A percentile compares a stretch with the other conserved stretches of the same genome.
phyloP scores from a whole-genome alignment of 2,797 vertebrate genomes.

The Poecilia gillii region DNA sequence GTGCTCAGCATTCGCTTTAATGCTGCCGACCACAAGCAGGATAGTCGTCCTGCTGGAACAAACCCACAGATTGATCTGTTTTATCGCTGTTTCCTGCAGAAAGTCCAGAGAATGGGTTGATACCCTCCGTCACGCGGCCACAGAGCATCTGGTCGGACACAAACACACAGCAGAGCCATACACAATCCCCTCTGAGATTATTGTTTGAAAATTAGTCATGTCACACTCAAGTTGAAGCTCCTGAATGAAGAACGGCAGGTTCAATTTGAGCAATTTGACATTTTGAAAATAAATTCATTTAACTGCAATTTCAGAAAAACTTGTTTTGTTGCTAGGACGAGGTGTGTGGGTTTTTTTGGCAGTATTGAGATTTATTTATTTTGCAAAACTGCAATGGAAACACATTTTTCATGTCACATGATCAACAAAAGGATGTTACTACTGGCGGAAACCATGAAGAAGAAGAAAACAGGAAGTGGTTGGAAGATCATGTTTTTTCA shows the following conservation, averaged over 20 bases:
- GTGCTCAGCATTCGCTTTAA: constrained; percentile 32
- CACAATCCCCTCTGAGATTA: constrained; percentile 32
- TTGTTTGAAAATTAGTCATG: constrained; percentile 63
- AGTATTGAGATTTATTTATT: no score
- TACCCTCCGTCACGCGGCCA: constrained; percentile 26
- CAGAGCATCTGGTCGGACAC: constrained; percentile 1
- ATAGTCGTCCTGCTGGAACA: constrained; percentile 35
- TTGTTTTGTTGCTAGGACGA: no score
- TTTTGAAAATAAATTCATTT: no score
- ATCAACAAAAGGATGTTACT: no score
- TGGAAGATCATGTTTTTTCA: no score
- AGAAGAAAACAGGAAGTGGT: no score
- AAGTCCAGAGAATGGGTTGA: constrained; percentile 39
- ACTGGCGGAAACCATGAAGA: no score
- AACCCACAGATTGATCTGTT: constrained; percentile 47
- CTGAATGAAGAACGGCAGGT: not conserved
- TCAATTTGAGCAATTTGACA: constrained; percentile 29
- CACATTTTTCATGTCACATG: no score
- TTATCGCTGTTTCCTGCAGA: constrained; percentile 40
- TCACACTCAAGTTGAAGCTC: constrained; percentile 48
- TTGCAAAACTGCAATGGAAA: no score
- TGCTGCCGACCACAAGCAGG: constrained; percentile 30
- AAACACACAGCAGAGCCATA: constrained; percentile 14
- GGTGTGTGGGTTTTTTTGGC: no score
- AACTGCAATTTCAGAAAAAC: no score